These are phyloP conservation scores for Menidia menidia DNA, from an alignment of 2,797 vertebrate genomes.

Conservation along the genomic window DNA sequence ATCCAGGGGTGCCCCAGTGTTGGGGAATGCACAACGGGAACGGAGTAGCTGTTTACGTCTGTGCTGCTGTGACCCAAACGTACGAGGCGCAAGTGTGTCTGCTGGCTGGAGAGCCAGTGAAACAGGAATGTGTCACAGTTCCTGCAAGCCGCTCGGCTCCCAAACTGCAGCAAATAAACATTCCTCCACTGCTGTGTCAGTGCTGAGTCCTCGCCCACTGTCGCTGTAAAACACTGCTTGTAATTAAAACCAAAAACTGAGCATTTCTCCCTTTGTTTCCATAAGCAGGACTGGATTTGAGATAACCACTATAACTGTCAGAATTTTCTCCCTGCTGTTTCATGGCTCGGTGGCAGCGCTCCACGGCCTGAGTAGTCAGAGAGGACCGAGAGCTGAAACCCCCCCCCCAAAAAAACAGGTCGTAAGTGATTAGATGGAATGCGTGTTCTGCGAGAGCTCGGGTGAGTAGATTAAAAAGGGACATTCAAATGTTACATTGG, in stretches of 20 bases:
- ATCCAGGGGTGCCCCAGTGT: conserved; percentile 45
- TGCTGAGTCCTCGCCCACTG: conserved; percentile 78
- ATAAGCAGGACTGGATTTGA: conserved; percentile 55
- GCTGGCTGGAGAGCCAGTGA: conserved; percentile 67
- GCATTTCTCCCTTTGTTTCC: conserved; percentile 69
- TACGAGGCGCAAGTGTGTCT: conserved; percentile 49
- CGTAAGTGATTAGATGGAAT: conserved; percentile 23
- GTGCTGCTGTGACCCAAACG: conserved; percentile 36
- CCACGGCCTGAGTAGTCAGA: conserved; percentile 21
- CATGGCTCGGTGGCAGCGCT: conserved; percentile 22
- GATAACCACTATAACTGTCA: conserved; percentile 53
- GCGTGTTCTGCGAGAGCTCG: neutral
- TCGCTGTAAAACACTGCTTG: conserved; percentile 81
- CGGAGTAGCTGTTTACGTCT: conserved; percentile 26
- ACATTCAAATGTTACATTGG: neutral
- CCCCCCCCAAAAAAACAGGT: conserved; percentile 10
- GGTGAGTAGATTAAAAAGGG: neutral
- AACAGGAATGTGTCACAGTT: conserved; percentile 85
- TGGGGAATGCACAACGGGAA: conserved; percentile 12
- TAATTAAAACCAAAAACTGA: conserved; percentile 85
- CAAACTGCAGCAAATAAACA: conserved; percentile 87
- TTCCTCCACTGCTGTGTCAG: conserved; percentile 85
- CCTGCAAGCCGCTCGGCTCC: conserved; percentile 79
- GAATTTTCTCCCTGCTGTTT: conserved; percentile 26
- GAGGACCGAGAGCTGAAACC: conserved; percentile 13